These are phyloP conservation scores for Cheiracanthium punctorium DNA, from an alignment of 2,888 invertebrate species.

Conservation along the genomic window DNA sequence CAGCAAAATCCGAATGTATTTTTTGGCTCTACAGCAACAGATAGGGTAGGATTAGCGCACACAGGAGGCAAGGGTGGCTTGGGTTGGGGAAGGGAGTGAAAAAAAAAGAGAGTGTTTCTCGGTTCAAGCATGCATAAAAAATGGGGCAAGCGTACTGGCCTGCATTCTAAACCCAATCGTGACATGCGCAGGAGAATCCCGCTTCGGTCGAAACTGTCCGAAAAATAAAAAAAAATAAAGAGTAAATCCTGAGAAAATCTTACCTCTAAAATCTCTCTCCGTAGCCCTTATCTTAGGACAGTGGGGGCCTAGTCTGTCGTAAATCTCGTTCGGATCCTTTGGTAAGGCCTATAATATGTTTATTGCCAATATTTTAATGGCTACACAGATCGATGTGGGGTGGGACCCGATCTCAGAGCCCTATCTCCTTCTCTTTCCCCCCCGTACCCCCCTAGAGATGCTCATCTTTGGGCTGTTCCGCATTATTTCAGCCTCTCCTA, in stretches of 20 bases:
- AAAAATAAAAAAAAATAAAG: conserved; percentile 30
- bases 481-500: conserved; percentile 27
- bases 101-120: not conserved
- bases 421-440: conserved; percentile 27
- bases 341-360: conserved; percentile 60
- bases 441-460: conserved; percentile 25
- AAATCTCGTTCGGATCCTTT: conserved; percentile 39
- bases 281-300: conserved; percentile 9
- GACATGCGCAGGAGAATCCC: conserved; percentile 43
- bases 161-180: conserved; percentile 23
- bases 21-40: not conserved
- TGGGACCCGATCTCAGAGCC: conserved; percentile 27
- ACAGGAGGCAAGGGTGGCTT: not conserved
- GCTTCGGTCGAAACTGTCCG: conserved; percentile 13
- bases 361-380: conserved; percentile 64
- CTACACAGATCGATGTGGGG: conserved; percentile 22
- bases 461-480: conserved; percentile 66
- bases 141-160: not conserved
- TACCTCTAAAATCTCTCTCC: conserved; percentile 43
- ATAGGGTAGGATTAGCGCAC: conserved; percentile 2
- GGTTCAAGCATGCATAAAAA: conserved; percentile 20
- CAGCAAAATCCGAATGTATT: not conserved
- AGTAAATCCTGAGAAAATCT: conserved; percentile 52
- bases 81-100: not conserved
- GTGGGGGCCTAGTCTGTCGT: conserved; percentile 28